Evolutionary conservation across 2,113 vertebrate species (phyloP), one percentile per base, ranked within the genome.

Genomic region (Dicerorhinus sumatrensis): DNA sequence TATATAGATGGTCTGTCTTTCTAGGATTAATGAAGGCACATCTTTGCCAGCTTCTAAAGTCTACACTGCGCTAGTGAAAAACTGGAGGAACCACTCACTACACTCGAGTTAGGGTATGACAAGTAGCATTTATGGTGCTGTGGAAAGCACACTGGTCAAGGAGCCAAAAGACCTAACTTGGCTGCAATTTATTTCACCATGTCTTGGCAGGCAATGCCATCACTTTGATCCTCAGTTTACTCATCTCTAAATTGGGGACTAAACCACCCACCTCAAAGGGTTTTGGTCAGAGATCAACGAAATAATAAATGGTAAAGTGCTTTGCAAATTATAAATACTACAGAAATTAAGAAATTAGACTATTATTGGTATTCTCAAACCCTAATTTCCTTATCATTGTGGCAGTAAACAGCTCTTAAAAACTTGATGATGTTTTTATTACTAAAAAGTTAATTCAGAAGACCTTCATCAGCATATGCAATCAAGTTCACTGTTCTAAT

Each of bases 401-500:
- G 91, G 69, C 79, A 75, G 33, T 70, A 96, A 91, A 85, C 31
- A 73, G 67, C 17, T 86, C 72, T 88, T 80, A 33, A 88, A 60
- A 83, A 67, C 16, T 25, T 76, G 60, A 46, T 79, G 29, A 76
- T 77, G 2, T 58, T 94, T 87, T 87, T 96, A 82, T 79, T 79
- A 96, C 83, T 96, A 96, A 89, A 95, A 94, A 70, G 31, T 80
- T 90, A 85, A 96, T 95, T 93, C 73, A 94, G 58, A 88, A 88
- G 63, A 51, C 6, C 51, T 72, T 82, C 31, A 84, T 91, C 76
- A 94, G 23, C 81, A 91, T 31, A 9, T 75, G 31, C 46, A 93
- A 94, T 91, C 42, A 96, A 96, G 72, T 79, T 93, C 56, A 77
- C 72, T 77, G 20, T 86, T 75, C 23, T 89, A 92, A 94, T 25